Percentiles rank a stretch among this genome's conserved stretches.
Conservation (phyloP, 2,113 vertebrate species). For the Pelecanus crispus region DNA sequence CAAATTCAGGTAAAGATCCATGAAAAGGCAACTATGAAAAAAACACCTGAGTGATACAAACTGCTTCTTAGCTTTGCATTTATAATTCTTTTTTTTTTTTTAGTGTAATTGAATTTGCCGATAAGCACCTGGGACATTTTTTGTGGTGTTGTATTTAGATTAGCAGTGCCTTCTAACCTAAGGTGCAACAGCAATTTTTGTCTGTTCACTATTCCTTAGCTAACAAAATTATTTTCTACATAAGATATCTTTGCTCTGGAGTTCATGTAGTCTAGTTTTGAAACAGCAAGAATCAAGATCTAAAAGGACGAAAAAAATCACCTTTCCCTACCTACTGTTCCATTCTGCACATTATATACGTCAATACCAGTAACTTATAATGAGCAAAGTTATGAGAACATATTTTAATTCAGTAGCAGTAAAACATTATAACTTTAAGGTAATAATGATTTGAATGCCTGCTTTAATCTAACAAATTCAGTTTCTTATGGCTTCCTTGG, state of each 20-base stretch:
- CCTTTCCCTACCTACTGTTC: not conserved
- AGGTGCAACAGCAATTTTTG: slow-evolving; percentile 1
- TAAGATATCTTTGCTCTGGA: not conserved
- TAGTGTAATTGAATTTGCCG: slow-evolving; percentile 65
- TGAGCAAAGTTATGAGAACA: not conserved
- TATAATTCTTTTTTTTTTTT: slow-evolving; percentile 36
- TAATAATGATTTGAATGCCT: not conserved
- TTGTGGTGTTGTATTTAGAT: slow-evolving; percentile 21
- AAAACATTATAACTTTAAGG: not conserved
- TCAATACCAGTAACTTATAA: not conserved
- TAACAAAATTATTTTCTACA: slow-evolving; percentile 32
- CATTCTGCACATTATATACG: not conserved
- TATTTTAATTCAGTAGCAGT: not conserved
- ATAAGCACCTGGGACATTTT: slow-evolving; percentile 59
- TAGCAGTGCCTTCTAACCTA: slow-evolving; percentile 18
- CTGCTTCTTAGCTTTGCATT: slow-evolving; percentile 29
- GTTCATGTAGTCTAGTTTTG: not conserved
- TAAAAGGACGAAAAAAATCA: not conserved
- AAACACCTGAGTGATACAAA: slow-evolving; percentile 12
- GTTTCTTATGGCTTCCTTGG: not conserved
- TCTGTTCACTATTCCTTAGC: slow-evolving; percentile 9
- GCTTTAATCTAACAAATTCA: not conserved
- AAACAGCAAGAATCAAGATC: not conserved
- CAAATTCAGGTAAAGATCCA: slow-evolving; percentile 45
- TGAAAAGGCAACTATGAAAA: slow-evolving; percentile 7